A percentile compares a stretch with the other conserved stretches of the same genome.
These are phyloP conservation scores for Ametastegia equiseti DNA, from an alignment of 2,888 invertebrate species.

Conservation along the genomic window DNA sequence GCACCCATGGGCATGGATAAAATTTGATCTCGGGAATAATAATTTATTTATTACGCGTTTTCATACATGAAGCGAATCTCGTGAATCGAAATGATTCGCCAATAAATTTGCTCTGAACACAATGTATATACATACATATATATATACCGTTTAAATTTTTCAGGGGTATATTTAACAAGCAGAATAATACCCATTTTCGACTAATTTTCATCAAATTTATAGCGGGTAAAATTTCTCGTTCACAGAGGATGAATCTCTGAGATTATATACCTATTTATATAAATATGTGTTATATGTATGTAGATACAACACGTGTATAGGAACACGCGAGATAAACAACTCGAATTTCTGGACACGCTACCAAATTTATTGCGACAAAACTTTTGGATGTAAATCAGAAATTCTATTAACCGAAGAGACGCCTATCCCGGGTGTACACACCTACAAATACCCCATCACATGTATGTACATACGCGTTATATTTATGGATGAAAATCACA, in stretches of 20 bases:
- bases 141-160: too few relatives aligned
- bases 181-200: background rate
- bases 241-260: background rate
- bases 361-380: background rate
- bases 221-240: slow-evolving; percentile 2
- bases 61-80: too few relatives aligned
- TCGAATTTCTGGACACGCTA: background rate
- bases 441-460: too few relatives aligned
- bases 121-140: too few relatives aligned
- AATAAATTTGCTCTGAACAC: too few relatives aligned
- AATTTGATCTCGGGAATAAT: background rate
- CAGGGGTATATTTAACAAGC: background rate
- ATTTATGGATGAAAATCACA: background rate
- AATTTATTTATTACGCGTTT: slow-evolving; percentile 11
- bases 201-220: background rate
- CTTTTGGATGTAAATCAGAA: slow-evolving; percentile 17
- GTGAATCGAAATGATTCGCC: too few relatives aligned
- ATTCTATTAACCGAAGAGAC: background rate
- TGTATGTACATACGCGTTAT: too few relatives aligned
- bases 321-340: slow-evolving; percentile 14
- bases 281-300: too few relatives aligned
- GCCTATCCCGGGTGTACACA: background rate
- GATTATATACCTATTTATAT: too few relatives aligned
- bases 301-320: too few relatives aligned
- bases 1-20: background rate